Base-by-base conservation (phyloP, 2,113 vertebrate genomes). In the Urocolius indicus region DNA sequence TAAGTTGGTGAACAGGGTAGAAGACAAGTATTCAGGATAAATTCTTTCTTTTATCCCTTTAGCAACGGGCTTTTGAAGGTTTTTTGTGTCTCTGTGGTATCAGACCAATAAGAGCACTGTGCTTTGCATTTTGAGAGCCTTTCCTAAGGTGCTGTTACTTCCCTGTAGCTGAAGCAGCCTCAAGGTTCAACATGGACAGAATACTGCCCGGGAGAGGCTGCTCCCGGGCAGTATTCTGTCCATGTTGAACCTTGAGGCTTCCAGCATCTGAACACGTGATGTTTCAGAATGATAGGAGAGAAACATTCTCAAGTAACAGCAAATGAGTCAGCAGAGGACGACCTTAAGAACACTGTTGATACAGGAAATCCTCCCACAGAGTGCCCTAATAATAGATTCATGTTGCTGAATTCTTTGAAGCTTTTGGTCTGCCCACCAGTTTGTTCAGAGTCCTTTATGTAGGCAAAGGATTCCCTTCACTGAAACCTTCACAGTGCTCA, bases 311-410 rank as follows among this genome's bases (percentile, higher is more conserved):
- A 81, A 87, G 52, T 88, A 94, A 74, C 65, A 78, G 79, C 88
- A 90, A 93, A 84, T 97, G 96, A 96, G 72, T 95, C 93, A 97
- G 85, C 90, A 97, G 66, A 92, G 54, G 38, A 94, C 0, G 1
- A 71, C 88, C 94, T 93, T 68, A 95, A 91, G 55, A 96, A 49
- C 62, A 71, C 69, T 65, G 57, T 81, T 84, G 75, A 74, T 93
- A 75, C 57, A 87, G 69, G 83, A 93, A 84, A 78, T 90, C 80
- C 69, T 96, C 86, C 83, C 73, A 84, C 88, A 73, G 74, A 84
- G 65, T 75, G 24, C 73, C 85, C 79, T 96, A 94, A 84, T 94
- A 95, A 90, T 90, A 88, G 90, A 95, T 92, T 83, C 45, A 65
- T 46, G 57, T 79, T 88, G 72, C 72, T 90, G 86, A 79, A 90